A percentile compares a stretch with the other conserved stretches of the same genome.
phyloP scores from a whole-genome alignment of 2,888 invertebrate genomes.

The Tetragonula carbonaria region DNA sequence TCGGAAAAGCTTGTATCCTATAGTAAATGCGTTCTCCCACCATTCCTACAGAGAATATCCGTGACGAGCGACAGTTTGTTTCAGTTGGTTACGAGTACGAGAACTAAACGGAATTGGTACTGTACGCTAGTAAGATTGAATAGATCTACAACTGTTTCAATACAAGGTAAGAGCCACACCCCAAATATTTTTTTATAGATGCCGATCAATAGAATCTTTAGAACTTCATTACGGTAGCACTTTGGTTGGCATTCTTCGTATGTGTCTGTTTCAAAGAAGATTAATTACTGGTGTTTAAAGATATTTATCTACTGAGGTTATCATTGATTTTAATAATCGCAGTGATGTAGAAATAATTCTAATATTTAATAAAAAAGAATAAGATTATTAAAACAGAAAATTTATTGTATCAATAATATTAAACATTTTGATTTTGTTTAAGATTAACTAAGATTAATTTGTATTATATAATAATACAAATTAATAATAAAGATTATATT shows the following conservation, averaged over 20 bases:
- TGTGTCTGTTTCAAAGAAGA: neutral
- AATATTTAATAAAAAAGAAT: too few relatives aligned
- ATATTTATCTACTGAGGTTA: constrained; percentile 44
- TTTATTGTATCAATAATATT: too few relatives aligned
- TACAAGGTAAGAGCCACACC: constrained; percentile 62
- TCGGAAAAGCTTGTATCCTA: constrained; percentile 9
- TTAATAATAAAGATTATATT: neutral
- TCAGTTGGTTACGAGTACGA: constrained; percentile 50
- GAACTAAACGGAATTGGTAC: constrained; percentile 31
- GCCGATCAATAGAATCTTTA: constrained; percentile 46
- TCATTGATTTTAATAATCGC: constrained; percentile 1
- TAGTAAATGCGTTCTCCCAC: constrained; percentile 45
- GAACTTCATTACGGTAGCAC: neutral
- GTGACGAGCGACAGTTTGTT: constrained; percentile 8
- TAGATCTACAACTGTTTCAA: neutral
- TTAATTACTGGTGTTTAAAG: neutral
- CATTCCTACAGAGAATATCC: constrained; percentile 16
- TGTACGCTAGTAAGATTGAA: neutral
- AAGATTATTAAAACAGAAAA: too few relatives aligned
- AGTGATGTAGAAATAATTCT: neutral
- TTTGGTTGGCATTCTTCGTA: neutral
- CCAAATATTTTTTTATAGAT: constrained; percentile 21
- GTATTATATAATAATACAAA: neutral
- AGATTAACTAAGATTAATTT: neutral
- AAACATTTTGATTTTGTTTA: neutral